Base-by-base conservation (phyloP, 2,797 vertebrate species). In the Girardinus metallicus region DNA sequence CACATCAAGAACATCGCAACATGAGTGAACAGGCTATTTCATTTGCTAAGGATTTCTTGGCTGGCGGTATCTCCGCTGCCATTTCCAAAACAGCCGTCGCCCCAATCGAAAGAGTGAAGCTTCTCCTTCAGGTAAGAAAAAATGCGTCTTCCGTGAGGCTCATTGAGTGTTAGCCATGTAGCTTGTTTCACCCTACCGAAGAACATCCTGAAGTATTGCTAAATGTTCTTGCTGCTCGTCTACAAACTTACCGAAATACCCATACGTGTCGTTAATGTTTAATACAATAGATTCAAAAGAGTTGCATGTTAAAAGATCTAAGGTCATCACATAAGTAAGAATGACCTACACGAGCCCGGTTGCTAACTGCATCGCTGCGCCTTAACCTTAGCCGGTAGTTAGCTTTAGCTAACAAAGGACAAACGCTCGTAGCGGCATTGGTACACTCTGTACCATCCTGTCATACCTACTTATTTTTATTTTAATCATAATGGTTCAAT, bases 41-140 rank as follows among this genome's bases (percentile, higher is more conserved):
- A 0, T 96, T 95, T 85, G 91, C 91, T 73, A 96, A 96, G 94
- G 95, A 96, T 34, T 96, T 96, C 90, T 80, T 96, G 91, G 95
- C 95, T 1, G 95, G 95, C 7, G 95, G 95, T 0, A 95, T 96
- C 79, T 94, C 95, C 2, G 95, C 95, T 5, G 95, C 95, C 53
- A 95, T 96, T 71, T 96, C 95, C 77, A 96, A 96, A 79, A 96
- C 95, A 89, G 95, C 95, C 1, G 95, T 96, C 26, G 95, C 95
- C 18, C 95, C 95, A 0, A 96, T 96, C 73, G 95, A 96, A 82
- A 95, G 95, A 91, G 95, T 96, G 85, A 96, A 96, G 92, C 94
- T 96, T 73, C 94, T 96, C 84, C 94, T 96, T 87, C 95, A 96
- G 95, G 95, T 95, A 91, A 55, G 34, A 74, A 41, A 74, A 55